Evolutionary conservation across 1,140 invertebrate species (phyloP).

Genomic region (Zaprionus capensis): DNA sequence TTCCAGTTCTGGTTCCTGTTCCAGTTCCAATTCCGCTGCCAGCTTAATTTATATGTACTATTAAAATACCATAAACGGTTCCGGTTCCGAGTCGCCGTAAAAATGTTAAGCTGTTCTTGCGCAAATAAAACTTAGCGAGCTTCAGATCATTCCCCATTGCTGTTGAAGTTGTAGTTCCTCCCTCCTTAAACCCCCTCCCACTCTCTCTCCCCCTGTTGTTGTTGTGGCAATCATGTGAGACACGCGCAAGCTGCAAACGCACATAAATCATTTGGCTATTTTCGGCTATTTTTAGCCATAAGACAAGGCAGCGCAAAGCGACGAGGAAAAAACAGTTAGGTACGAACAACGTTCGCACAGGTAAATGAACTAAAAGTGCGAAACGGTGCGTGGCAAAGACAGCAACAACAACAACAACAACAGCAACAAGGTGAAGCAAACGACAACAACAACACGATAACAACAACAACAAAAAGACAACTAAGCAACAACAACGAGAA

Average conservation of each 20-base stretch:
- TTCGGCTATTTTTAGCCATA: constrained; percentile 65
- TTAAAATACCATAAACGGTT: not conserved
- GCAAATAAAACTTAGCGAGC: not conserved
- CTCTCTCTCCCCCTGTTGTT: constrained; percentile 3
- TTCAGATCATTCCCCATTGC: not conserved
- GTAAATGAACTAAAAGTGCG: constrained; percentile 81
- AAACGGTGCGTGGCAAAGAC: constrained; percentile 57
- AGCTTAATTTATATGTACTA: not conserved
- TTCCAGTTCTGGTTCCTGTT: not conserved
- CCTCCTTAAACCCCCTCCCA: too few relatives aligned
- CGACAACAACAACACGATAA: constrained; percentile 45
- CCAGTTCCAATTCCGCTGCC: not conserved
- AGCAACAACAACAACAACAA: constrained; percentile 35
- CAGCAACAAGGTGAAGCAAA: constrained; percentile 17
- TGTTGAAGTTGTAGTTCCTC: not conserved
- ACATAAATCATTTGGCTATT: constrained; percentile 54
- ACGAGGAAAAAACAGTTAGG: constrained; percentile 59
- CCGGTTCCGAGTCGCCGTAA: not conserved
- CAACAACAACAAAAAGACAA: constrained; percentile 26
- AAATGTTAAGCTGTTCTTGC: not conserved
- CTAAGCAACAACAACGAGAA: constrained; percentile 41
- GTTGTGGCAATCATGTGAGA: constrained; percentile 62
- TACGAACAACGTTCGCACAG: constrained; percentile 50
- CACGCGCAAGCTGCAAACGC: constrained; percentile 61
- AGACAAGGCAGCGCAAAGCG: constrained; percentile 7